Evolutionary conservation across 2,797 vertebrate genomes (phyloP), one percentile per base, ranked within the genome.

Genomic region (Heterohyrax brucei): DNA sequence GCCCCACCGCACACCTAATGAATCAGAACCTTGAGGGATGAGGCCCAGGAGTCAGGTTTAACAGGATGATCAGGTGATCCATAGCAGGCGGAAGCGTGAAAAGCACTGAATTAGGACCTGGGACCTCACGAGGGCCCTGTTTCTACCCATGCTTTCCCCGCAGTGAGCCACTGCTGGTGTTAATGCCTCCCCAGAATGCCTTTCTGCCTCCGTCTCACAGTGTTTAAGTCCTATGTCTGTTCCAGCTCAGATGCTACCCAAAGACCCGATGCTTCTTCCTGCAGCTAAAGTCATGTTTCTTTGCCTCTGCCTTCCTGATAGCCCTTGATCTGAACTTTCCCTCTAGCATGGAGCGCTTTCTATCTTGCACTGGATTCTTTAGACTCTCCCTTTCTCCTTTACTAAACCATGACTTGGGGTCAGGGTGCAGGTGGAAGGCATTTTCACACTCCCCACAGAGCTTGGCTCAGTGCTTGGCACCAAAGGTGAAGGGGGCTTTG

Each of bases 361-460:
- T 21, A 5, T 61, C 70, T 87, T n/a, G 50, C 10, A 4, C 14
- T 46, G 16, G 87, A 48, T 22, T 79, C 73, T 56, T 66, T n/a
- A 62, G 46, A 56, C 48, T 59, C 0, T 0, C 28, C 50, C 28
- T 70, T 44, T 82, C 39, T 76, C 78, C 21, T 81, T 81, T 50
- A 76, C 92, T 81, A 61, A 89, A 53, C 89, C 30, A 19, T 56
- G 68, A 72, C 82, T 80, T 33, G 26, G 72, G 81, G 78, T 82
- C 46, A 21, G 44, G 46, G 50, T 33, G 46, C 28, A 68, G 70
- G 30, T 13, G 13, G 33, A 2, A 18, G 68, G 87, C 7, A 53
- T 28, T 70, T 7, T 85, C 64, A 10, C 26, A 22, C 22, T 33
- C 12, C 30, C 62, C 12, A 2, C 0, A 1, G 76, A 84, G 79